Conservation (phyloP, 2,797 vertebrate genomes). For the Xenops minutus region DNA sequence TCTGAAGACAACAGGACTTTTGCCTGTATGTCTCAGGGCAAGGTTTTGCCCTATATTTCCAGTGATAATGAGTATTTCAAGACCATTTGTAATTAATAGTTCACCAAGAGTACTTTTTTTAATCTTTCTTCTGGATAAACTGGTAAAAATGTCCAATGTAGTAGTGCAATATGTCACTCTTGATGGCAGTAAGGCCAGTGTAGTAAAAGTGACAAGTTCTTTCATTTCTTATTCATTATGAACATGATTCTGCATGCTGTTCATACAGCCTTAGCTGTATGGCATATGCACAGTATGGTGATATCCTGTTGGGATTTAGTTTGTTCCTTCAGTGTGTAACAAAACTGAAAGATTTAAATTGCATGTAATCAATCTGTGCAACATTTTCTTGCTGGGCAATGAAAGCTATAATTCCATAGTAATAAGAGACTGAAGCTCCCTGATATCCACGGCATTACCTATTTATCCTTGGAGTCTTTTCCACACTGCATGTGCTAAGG, state of each 20-base stretch:
- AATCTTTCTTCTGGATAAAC: neutral
- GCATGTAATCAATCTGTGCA: neutral
- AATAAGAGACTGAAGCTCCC: neutral
- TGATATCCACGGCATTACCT: neutral
- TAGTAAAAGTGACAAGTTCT: neutral
- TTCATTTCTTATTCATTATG: neutral
- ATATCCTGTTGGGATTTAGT: neutral
- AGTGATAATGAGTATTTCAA: neutral
- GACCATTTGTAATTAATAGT: neutral
- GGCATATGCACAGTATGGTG: neutral
- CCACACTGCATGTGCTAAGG: neutral
- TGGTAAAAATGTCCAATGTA: neutral
- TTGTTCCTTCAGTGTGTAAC: neutral
- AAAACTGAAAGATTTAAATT: neutral
- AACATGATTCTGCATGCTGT: neutral
- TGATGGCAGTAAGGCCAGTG: neutral
- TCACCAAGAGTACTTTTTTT: neutral
- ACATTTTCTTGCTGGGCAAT: neutral
- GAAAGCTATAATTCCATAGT: neutral
- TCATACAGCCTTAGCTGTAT: neutral
- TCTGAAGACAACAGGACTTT: neutral
- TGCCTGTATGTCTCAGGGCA: neutral
- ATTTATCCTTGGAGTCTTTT: neutral
- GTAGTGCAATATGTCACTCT: neutral
- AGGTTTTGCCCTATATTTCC: conserved; percentile 24